A percentile compares a stretch with the other conserved stretches of the same genome.
phyloP scores from a whole-genome alignment of 2,797 vertebrate species.

The Gymnoscopelus microlampas region DNA sequence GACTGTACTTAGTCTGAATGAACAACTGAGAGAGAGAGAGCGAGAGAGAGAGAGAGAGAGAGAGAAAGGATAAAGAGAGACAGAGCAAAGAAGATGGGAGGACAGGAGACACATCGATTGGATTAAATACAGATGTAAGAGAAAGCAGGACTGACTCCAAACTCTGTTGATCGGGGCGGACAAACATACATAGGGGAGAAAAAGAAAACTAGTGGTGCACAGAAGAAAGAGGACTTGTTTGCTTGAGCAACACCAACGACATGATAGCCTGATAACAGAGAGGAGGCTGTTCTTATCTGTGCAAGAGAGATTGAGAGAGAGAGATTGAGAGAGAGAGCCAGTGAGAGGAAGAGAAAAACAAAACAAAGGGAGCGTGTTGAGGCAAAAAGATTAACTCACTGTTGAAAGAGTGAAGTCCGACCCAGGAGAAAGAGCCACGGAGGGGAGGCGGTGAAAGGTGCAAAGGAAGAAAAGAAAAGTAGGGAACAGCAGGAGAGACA shows the following conservation, averaged over 20 bases:
- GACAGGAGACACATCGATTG: slow-evolving; percentile 10
- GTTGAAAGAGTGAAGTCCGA: not conserved
- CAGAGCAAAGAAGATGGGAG: slow-evolving; percentile 8
- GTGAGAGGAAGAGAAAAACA: slow-evolving; percentile 11
- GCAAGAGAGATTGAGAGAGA: not conserved
- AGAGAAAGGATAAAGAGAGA: slow-evolving; percentile 7
- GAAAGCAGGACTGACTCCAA: not conserved
- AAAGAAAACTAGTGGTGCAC: not conserved
- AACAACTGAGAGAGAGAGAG: slow-evolving; percentile 14
- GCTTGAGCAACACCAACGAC: slow-evolving; percentile 17
- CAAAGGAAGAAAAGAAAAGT: slow-evolving; percentile 1
- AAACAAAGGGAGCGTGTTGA: not conserved
- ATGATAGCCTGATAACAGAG: slow-evolving; percentile 1
- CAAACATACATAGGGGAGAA: slow-evolving; percentile 6
- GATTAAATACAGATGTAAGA: slow-evolving; percentile 23
- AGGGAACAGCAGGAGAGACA: not conserved
- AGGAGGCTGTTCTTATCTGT: slow-evolving; percentile 17
- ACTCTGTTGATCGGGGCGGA: slow-evolving; percentile 12
- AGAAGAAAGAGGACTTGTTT: slow-evolving; percentile 23
- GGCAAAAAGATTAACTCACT: slow-evolving; percentile 20
- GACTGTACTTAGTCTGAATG: slow-evolving; percentile 25
- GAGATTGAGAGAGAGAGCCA: not conserved
- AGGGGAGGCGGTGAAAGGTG: slow-evolving; percentile 15
- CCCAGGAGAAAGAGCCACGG: not conserved
- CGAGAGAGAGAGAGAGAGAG: slow-evolving; percentile 10